phyloP scores from a whole-genome alignment of 2,113 vertebrate species.

The Ceyx melanurus region DNA sequence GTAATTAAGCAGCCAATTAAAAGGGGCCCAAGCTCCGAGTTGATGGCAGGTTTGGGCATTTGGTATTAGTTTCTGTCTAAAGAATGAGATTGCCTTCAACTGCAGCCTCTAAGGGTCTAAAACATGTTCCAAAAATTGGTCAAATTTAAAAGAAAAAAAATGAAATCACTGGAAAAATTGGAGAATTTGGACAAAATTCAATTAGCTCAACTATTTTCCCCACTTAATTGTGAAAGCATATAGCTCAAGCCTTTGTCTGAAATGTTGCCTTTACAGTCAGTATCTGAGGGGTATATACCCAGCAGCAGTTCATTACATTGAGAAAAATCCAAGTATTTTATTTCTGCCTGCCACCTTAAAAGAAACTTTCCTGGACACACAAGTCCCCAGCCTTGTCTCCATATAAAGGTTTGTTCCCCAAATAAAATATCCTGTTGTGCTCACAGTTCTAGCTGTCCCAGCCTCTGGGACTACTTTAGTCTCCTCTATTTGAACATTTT shows the following conservation, averaged over 20 bases:
- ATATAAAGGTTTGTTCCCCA: background rate
- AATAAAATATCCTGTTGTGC: background rate
- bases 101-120: background rate
- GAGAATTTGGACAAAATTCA: background rate
- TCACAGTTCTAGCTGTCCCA: background rate
- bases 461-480: background rate
- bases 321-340: background rate
- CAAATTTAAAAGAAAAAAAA: background rate
- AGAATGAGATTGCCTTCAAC: background rate
- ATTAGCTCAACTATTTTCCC: background rate
- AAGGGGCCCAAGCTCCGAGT: background rate
- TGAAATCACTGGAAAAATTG: background rate
- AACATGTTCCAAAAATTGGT: background rate
- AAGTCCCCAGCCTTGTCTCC: background rate
- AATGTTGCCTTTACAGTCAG: background rate
- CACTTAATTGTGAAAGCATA: background rate
- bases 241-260: background rate
- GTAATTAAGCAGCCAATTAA: slow-evolving; percentile 9
- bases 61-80: background rate
- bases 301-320: background rate
- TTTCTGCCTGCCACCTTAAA: background rate
- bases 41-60: background rate
- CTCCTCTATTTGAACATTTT: background rate
- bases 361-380: background rate
- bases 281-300: background rate